phyloP scores from a whole-genome alignment of 2,113 vertebrate species.

The Antechinus flavipes region DNA sequence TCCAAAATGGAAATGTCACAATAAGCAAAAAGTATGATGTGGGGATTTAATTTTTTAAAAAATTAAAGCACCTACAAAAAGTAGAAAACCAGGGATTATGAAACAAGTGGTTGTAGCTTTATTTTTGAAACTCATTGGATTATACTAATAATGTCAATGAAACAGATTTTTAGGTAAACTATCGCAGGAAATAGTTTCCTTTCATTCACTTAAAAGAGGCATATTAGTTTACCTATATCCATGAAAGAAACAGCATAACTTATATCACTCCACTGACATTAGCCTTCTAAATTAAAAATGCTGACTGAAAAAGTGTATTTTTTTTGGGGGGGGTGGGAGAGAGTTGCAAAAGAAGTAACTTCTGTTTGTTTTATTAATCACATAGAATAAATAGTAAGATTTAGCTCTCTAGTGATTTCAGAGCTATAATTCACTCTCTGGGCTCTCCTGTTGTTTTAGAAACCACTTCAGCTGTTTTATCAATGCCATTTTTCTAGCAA shows the following conservation, averaged over 20 bases:
- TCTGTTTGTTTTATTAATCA: slow-evolving; percentile 62
- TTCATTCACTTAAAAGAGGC: slow-evolving; percentile 71
- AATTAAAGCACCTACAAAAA: neutral
- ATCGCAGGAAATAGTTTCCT: slow-evolving; percentile 75
- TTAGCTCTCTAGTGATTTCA: slow-evolving; percentile 57
- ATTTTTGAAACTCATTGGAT: slow-evolving; percentile 43
- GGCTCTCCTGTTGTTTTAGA: slow-evolving; percentile 50
- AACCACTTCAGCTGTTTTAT: slow-evolving; percentile 34
- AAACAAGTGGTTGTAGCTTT: slow-evolving; percentile 26
- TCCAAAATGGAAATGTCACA: slow-evolving; percentile 4
- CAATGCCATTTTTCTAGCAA: neutral
- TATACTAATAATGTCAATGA: slow-evolving; percentile 48
- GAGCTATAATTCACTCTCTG: slow-evolving; percentile 21
- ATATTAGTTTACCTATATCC: slow-evolving; percentile 52
- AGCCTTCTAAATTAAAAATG: slow-evolving; percentile 68
- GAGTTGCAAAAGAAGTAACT: slow-evolving; percentile 21
- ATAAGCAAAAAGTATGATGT: neutral
- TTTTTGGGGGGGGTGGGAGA: neutral
- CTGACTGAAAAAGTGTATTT: slow-evolving; percentile 43
- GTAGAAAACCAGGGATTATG: neutral
- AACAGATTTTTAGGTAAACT: slow-evolving; percentile 46
- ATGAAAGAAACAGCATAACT: slow-evolving; percentile 33
- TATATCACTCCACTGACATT: slow-evolving; percentile 47
- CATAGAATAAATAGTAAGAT: slow-evolving; percentile 59
- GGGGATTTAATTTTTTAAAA: neutral